phyloP scores from a whole-genome alignment of 1,140 invertebrate genomes.

The Rhagoletis zephyria region DNA sequence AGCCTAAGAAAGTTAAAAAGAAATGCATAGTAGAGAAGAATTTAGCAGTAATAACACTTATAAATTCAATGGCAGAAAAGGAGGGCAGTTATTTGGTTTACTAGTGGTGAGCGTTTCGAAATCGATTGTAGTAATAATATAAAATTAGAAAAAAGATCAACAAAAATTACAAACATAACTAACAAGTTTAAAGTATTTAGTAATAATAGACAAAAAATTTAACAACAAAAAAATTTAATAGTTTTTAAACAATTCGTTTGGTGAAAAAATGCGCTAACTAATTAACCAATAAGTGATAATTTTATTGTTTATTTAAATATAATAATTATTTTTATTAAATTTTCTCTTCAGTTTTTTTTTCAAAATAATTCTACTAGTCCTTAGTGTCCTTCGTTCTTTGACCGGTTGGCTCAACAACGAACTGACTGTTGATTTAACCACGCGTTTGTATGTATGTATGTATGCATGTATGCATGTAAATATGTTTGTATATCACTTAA shows the following conservation, averaged over 20 bases:
- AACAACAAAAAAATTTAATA: conserved; percentile 30
- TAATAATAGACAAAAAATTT: conserved; percentile 9
- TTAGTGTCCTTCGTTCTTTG: neutral
- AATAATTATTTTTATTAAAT: neutral
- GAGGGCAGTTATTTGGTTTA: conserved; percentile 39
- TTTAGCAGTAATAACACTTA: conserved; percentile 20
- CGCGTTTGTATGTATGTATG: neutral
- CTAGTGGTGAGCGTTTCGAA: conserved; percentile 17
- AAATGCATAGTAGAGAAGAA: neutral
- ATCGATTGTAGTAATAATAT: neutral
- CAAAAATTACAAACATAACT: conserved; percentile 39
- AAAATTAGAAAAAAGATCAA: neutral
- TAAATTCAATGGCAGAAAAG: conserved; percentile 49
- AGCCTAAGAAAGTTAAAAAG: neutral
- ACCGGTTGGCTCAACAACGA: neutral
- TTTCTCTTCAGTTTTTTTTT: neutral
- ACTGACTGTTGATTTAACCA: neutral
- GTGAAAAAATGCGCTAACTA: conserved; percentile 17
- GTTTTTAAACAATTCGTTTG: conserved; percentile 48
- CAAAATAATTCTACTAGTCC: neutral
- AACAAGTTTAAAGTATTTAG: neutral
- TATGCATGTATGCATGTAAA: neutral
- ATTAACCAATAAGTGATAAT: conserved; percentile 44
- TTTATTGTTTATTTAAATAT: conserved; percentile 19
- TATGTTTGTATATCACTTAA: conserved; percentile 32